Percentiles rank a stretch among this genome's conserved stretches.
phyloP scores from a whole-genome alignment of 2,888 invertebrate species.

The Lamellibrachia satsuma region DNA sequence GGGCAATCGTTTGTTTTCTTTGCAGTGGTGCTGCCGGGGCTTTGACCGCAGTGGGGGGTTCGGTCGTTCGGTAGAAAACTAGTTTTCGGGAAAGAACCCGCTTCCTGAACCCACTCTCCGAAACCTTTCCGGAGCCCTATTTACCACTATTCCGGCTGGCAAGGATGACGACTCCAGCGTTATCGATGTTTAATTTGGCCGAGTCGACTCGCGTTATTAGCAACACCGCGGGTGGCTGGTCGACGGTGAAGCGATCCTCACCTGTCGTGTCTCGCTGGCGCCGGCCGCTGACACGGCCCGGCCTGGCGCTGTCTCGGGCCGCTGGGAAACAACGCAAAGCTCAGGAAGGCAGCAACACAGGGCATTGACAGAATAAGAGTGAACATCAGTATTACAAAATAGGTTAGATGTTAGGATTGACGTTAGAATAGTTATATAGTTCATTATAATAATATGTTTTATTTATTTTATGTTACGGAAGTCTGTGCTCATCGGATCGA shows the following conservation, averaged over 20 bases:
- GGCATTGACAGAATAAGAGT: no score
- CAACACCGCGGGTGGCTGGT: neutral
- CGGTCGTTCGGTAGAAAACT: neutral
- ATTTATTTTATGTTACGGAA: no score
- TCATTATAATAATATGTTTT: no score
- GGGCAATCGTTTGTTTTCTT: neutral
- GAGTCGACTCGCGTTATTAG: neutral
- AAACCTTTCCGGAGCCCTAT: neutral
- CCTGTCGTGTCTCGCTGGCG: neutral
- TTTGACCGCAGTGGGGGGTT: neutral
- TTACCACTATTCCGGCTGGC: neutral
- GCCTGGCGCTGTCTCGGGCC: neutral
- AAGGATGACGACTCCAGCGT: neutral
- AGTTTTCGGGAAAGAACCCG: neutral
- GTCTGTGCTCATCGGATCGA: no score
- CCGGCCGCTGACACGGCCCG: neutral
- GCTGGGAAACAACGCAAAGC: neutral
- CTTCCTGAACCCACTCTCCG: neutral
- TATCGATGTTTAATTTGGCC: neutral
- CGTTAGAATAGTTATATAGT: no score
- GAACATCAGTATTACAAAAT: no score
- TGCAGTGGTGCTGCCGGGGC: no score
- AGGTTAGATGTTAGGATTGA: no score
- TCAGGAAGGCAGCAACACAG: no score
- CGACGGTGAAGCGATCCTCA: neutral